Conservation (phyloP, 2,888 invertebrate species). For the Pseudococcus jackbeardsleyi region DNA sequence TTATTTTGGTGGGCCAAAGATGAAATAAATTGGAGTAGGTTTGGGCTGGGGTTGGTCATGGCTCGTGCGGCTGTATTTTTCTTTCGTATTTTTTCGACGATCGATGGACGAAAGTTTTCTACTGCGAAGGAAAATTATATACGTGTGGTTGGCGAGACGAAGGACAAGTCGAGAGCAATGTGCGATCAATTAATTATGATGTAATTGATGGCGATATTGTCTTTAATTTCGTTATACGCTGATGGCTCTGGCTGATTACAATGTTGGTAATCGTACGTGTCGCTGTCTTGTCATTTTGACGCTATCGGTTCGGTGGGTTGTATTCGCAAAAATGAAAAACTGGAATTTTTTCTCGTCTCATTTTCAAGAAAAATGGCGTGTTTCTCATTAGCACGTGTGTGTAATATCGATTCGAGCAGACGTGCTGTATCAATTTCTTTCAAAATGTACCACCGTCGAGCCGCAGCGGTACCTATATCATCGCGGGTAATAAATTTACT, state of each 20-base stretch:
- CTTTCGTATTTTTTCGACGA: not conserved
- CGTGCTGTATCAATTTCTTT: constrained; percentile 6
- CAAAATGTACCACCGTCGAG: not conserved
- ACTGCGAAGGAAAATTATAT: no score
- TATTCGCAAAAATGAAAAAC: constrained; percentile 14
- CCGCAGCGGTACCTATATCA: not conserved
- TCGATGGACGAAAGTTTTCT: not conserved
- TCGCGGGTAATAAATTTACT: constrained; percentile 5
- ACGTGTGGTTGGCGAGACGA: no score
- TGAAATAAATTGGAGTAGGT: constrained; percentile 12
- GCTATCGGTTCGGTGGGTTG: not conserved
- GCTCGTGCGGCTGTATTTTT: not conserved
- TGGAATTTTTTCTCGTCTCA: not conserved
- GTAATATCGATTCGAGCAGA: not conserved
- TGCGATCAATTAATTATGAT: constrained; percentile 22
- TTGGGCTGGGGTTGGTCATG: not conserved
- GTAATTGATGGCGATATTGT: not conserved
- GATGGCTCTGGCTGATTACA: not conserved
- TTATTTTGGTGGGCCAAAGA: no score
- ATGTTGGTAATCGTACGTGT: constrained; percentile 13
- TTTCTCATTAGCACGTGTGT: constrained; percentile 1
- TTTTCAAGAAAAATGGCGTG: not conserved
- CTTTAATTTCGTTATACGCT: not conserved
- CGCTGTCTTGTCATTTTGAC: not conserved
- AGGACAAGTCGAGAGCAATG: not conserved